Evolutionary conservation across 1,140 invertebrate genomes (phyloP), one percentile per base, ranked within the genome.

Genomic region (Leptestheria dahalacensis): DNA sequence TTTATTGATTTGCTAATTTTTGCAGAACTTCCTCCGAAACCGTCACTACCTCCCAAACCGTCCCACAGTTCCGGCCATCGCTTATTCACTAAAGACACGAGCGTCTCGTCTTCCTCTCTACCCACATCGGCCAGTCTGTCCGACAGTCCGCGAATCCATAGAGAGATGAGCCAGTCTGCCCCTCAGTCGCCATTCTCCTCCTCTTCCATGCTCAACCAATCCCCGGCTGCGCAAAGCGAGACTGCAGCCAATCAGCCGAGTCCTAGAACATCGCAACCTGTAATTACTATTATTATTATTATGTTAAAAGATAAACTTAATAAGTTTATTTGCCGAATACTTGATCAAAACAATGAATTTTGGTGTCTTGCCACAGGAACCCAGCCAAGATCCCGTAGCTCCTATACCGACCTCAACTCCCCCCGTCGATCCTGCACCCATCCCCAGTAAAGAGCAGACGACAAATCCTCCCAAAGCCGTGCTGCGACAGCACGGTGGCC

Each of bases 21-120:
- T 62, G 29, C 62, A 71, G 71, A 68, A 67, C 62, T 74, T 50
- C 69, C 71, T 33, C 72, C 72, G 24, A 73, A 73, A 69, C 72
- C 72, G n/a, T 24, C 64, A 4, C 57, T 67, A 28, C 63, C 62
- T 10, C 67, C 67, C 11, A 68, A 68, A 64, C 67, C 67, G 48
- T 23, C n/a, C 54, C 63, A 55, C 61, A 61, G 56, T 60, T 64
- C 26, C 20, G 21, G 15, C 51, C 9, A 28, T 25, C 49, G 51
- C n/a, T 49, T 41, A 49, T 23, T 24, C 53, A 41, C 33, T 15
- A 41, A 41, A 41, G 33, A 41, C 15, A 41, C 6, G 6, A 41
- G 33, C 11, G 60, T 62, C 23, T 62, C 64, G 15, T 55, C 58
- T 48, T 26, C 59, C 26, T 54, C 47, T n/a, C 50, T 63, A 26